Conservation (phyloP, 2,888 invertebrate genomes). For the Lasioglossum oenotherae region DNA sequence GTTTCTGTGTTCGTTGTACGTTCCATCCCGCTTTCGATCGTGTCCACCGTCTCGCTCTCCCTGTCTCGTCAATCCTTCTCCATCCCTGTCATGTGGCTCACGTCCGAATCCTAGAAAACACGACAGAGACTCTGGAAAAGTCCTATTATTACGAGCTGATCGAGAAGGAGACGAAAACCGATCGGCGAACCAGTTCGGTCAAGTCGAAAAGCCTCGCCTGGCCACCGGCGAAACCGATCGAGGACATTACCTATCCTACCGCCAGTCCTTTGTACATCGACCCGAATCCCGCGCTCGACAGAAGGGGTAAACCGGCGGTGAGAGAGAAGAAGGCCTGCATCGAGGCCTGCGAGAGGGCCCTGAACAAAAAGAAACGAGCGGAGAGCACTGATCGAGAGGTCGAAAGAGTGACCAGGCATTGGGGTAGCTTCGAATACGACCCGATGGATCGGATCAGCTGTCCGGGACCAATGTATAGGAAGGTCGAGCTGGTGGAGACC, state of each 20-base stretch:
- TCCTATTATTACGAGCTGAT: constrained; percentile 71
- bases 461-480: constrained; percentile 78
- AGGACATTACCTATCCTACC: constrained; percentile 81
- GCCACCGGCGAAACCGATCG: constrained; percentile 81
- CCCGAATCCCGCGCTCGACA: constrained; percentile 79
- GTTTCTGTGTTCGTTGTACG: constrained; percentile 21
- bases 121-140: constrained; percentile 67
- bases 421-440: constrained; percentile 49
- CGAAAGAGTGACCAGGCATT: constrained; percentile 52
- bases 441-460: constrained; percentile 81
- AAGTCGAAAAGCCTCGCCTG: constrained; percentile 77
- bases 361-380: constrained; percentile 38
- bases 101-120: constrained; percentile 48
- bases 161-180: constrained; percentile 59
- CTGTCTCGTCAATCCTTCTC: no score
- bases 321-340: constrained; percentile 77
- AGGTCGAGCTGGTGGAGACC: constrained; percentile 75
- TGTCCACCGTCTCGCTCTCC: not conserved
- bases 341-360: constrained; percentile 69
- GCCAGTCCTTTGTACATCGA: constrained; percentile 83
- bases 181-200: constrained; percentile 70
- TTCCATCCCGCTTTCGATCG: constrained; percentile 10
- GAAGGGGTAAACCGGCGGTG: constrained; percentile 72
- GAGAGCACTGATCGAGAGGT: constrained; percentile 60
- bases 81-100: not conserved